Base-by-base conservation (phyloP, 2,113 vertebrate genomes). In the Quiscalus mexicanus region DNA sequence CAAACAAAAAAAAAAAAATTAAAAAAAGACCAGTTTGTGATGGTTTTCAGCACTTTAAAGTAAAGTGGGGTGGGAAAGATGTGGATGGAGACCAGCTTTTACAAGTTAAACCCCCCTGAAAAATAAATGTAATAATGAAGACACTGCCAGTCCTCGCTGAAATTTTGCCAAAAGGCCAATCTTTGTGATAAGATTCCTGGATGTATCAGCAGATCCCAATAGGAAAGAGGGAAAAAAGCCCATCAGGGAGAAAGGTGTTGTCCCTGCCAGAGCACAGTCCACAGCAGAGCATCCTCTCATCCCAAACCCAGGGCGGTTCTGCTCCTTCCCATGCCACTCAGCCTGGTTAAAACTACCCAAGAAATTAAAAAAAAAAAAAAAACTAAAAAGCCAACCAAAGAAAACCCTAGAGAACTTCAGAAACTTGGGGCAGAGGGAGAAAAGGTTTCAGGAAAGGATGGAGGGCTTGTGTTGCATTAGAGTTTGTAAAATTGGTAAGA, bases 231-330 rank as follows among this genome's bases (percentile, higher is more conserved):
- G 16, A 20, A 23, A 35, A 60, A 63, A 39, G 2, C 19, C 11
- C n/a, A 12, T 37, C 84, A 92, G 87, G 59, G 94, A 92, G 76
- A 27, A 47, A 96, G 75, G 16, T 89, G 35, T 67, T 88, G 90
- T 85, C 78, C 79, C 95, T 56, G 87, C 87, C 84, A 65, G 69
- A 87, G 37, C 37, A 37, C 37, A 37, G 84, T 80, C 92, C 90
- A 89, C 63, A 73, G 91, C 84, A 93, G 96, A 96, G 88, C 96
- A 97, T 97, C 89, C 67, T 89, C 85, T 89, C 88, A 45, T 65
- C 76, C 69, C 87, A 80, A 84, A 73, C 28, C 37, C 30, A 33
- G 47, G 1, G 12, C 37, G 18, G 84, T 69, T 95, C 71, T 9
- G 10, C 74, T 96, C 95, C 68, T 35, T 89, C 80, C 87, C 75